These are phyloP conservation scores for Iguana delicatissima DNA, from an alignment of 2,797 vertebrate genomes.

Conservation along the genomic window DNA sequence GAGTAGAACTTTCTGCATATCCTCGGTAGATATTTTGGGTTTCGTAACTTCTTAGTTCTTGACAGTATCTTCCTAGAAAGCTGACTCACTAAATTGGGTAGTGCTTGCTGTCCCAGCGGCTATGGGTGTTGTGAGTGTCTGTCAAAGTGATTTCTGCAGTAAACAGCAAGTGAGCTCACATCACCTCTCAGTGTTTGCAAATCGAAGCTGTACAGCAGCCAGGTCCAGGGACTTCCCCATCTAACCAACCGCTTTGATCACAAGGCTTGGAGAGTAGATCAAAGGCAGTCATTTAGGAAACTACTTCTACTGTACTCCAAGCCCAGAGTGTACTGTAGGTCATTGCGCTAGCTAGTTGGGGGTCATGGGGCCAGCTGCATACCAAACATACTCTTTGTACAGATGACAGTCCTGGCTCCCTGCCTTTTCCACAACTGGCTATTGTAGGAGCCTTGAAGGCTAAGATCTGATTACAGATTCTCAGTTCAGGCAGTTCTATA, in stretches of 20 bases:
- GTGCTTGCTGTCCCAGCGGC: not conserved
- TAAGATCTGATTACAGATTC: not conserved
- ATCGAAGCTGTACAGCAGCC: conserved; percentile 23
- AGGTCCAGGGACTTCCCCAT: conserved; percentile 36
- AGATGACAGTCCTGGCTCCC: not conserved
- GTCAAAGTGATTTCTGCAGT: conserved; percentile 20
- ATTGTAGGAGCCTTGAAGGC: conserved; percentile 6
- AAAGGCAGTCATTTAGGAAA: conserved; percentile 39
- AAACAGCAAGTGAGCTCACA: not conserved
- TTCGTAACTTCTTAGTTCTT: conserved; percentile 2
- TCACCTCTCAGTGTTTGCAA: not conserved
- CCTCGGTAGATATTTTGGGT: not conserved
- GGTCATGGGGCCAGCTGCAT: not conserved
- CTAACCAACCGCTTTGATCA: not conserved
- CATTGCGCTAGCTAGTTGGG: not conserved
- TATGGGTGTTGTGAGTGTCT: conserved; percentile 1
- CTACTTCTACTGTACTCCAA: conserved; percentile 11
- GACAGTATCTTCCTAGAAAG: conserved; percentile 10
- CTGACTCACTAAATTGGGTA: conserved; percentile 30
- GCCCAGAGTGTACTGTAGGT: conserved; percentile 25
- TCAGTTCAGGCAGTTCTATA: not conserved
- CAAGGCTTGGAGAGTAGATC: conserved; percentile 28
- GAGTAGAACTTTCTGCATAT: not conserved
- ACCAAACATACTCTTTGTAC: conserved; percentile 22
- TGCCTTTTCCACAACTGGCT: conserved; percentile 22